These are phyloP conservation scores for Lagodon rhomboides DNA, from an alignment of 2,797 vertebrate species.

Conservation along the genomic window DNA sequence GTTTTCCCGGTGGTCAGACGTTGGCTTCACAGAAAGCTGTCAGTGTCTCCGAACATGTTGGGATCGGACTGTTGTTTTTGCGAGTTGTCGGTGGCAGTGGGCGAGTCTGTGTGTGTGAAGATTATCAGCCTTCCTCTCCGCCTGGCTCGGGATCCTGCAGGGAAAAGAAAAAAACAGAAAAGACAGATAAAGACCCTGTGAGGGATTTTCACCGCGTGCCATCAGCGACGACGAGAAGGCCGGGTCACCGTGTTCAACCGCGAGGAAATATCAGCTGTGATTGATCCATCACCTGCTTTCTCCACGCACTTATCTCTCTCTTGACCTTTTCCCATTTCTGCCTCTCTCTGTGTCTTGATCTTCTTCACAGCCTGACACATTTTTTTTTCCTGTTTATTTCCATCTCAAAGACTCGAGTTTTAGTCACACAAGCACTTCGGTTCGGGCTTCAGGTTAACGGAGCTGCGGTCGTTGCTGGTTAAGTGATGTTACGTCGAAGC, in stretches of 20 bases:
- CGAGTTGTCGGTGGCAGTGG: slow-evolving; percentile 48
- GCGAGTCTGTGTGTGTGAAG: slow-evolving; percentile 58
- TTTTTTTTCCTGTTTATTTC: slow-evolving; percentile 19
- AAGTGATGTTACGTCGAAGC: not conserved
- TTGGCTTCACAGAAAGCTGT: slow-evolving; percentile 26
- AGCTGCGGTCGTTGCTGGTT: not conserved
- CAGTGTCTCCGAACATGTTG: slow-evolving; percentile 29
- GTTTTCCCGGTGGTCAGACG: slow-evolving; percentile 8
- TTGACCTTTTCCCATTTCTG: slow-evolving; percentile 31
- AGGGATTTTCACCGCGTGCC: slow-evolving; percentile 38
- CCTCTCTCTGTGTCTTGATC: slow-evolving; percentile 7
- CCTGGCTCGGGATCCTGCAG: slow-evolving; percentile 47
- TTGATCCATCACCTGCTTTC: slow-evolving; percentile 25
- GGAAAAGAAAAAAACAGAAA: slow-evolving; percentile 31
- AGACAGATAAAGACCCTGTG: slow-evolving; percentile 46
- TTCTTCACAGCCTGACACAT: not conserved
- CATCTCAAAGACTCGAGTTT: slow-evolving; percentile 12
- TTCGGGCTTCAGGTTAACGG: slow-evolving; percentile 2
- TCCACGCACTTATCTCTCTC: slow-evolving; percentile 31
- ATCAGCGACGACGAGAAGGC: not conserved
- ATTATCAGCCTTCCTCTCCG: slow-evolving; percentile 42
- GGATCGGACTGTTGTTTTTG: slow-evolving; percentile 32
- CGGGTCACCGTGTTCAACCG: not conserved
- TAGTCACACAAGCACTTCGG: not conserved
- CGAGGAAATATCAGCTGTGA: slow-evolving; percentile 8